These are phyloP conservation scores for Portevinia maculata DNA, from an alignment of 2,888 invertebrate genomes.

Conservation along the genomic window DNA sequence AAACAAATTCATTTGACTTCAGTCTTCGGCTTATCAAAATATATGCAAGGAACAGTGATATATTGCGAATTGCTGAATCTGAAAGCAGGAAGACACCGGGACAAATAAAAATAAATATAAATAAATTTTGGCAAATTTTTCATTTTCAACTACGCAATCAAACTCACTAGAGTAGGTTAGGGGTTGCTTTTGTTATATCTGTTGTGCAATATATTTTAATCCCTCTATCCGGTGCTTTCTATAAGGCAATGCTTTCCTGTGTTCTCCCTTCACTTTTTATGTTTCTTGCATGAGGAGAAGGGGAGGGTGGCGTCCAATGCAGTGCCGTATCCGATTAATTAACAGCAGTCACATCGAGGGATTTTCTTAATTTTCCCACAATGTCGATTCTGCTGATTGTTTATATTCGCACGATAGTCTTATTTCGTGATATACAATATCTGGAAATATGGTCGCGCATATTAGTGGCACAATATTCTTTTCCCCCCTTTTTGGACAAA, in stretches of 20 bases:
- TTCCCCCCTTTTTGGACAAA: too few species aligned
- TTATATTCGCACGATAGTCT: too few species aligned
- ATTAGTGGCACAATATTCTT: too few species aligned
- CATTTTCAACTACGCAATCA: neutral
- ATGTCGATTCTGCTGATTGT: too few species aligned
- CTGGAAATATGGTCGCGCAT: too few species aligned
- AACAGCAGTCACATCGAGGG: too few species aligned
- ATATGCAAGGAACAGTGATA: neutral
- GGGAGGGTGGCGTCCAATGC: neutral
- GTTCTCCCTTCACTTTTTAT: neutral
- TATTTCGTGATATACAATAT: too few species aligned
- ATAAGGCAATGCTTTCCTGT: neutral
- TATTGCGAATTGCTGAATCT: neutral
- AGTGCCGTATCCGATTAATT: neutral
- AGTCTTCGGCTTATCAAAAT: neutral
- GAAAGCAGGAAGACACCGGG: neutral
- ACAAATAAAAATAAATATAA: neutral
- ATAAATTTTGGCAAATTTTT: conserved; percentile 10
- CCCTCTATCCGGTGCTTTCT: conserved; percentile 1
- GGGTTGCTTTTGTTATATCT: neutral
- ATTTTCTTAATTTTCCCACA: too few species aligned
- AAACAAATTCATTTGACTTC: neutral
- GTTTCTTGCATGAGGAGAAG: neutral
- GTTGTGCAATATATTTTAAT: conserved; percentile 6
- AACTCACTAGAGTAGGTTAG: neutral